Evolutionary conservation across 2,888 invertebrate species (phyloP), one percentile per base, ranked within the genome.

Genomic region (Pimpla rufipes): DNA sequence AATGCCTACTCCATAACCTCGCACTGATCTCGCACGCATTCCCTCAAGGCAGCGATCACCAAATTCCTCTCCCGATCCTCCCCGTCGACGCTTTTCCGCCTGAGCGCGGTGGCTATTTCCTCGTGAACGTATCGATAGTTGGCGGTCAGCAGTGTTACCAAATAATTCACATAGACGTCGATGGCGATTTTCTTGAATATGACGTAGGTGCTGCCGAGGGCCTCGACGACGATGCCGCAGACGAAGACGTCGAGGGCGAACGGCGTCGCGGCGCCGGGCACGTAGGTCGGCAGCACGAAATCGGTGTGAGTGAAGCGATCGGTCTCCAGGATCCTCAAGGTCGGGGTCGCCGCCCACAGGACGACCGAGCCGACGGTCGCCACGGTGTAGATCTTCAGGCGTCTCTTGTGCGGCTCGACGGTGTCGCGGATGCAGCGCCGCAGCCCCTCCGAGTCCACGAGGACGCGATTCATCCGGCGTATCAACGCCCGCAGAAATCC

Each of bases 101-200:
- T 40, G 45, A 90, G 83, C 57, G 87, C 70, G 10, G 16, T n/a
- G 1, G 75, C 68, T 0, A 88, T 73, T 40, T 85, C 80, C 0
- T 35, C 45, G 3, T 79, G 80, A 16, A 89, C 66, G 45, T 86
- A 90, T 21, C 76, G 84, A 66, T 90, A 90, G 8, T 90, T 84
- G 0, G 88, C 88, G 0, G 88, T 86, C 21, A 89, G 29, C 4
- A 89, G 37, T 0, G 87, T 74, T 11, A 90, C 84, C 8, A 87
- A 35, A 42, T 90, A 81, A 64, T 86, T 87, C 11, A 85, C 78
- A 45, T 90, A 90, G n/a, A 89, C 4, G 42, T 90, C 90, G 2
- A 88, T 45, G 6, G 87, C 67, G 11, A 81, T 77, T 57, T 90
- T 90, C 18, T 85, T 86, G 0, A 79, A 6, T 1, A 86, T 78